Conservation (phyloP, 2,888 invertebrate genomes). For the Linhomoeus sp. region DNA sequence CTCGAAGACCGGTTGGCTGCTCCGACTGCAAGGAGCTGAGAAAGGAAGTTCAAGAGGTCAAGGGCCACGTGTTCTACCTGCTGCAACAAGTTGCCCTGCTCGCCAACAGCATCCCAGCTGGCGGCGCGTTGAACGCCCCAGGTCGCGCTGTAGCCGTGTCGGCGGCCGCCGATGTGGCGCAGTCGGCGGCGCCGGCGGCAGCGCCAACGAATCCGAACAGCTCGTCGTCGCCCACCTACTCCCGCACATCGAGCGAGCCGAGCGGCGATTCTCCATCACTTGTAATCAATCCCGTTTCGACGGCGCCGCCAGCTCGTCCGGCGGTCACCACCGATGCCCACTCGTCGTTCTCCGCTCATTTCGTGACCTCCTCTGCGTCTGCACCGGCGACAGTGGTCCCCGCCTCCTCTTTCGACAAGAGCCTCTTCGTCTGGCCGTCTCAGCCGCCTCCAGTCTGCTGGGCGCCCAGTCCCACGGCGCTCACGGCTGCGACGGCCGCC, state of each 20-base stretch:
- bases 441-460: no score
- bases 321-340: no score
- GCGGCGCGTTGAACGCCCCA: not conserved
- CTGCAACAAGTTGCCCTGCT: slow-evolving; percentile 1
- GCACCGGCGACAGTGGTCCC: not conserved
- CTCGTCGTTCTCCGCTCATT: no score
- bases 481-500: no score
- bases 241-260: not conserved
- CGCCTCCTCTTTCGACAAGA: not conserved
- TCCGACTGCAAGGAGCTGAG: slow-evolving; percentile 1
- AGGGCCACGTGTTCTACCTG: not conserved
- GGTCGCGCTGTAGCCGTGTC: not conserved
- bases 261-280: not conserved
- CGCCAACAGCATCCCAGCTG: not conserved
- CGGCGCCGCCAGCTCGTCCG: not conserved
- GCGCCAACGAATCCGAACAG: no score
- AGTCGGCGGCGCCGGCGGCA: not conserved
- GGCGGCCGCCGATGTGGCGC: not conserved
- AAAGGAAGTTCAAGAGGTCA: slow-evolving; percentile 2
- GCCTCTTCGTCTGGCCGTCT: no score
- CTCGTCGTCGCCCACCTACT: not conserved
- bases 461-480: no score
- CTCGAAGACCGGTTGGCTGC: no score
- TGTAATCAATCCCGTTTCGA: not conserved
- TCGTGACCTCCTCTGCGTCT: not conserved